Conservation (phyloP, 2,113 vertebrate genomes). For the Procapra przewalskii region DNA sequence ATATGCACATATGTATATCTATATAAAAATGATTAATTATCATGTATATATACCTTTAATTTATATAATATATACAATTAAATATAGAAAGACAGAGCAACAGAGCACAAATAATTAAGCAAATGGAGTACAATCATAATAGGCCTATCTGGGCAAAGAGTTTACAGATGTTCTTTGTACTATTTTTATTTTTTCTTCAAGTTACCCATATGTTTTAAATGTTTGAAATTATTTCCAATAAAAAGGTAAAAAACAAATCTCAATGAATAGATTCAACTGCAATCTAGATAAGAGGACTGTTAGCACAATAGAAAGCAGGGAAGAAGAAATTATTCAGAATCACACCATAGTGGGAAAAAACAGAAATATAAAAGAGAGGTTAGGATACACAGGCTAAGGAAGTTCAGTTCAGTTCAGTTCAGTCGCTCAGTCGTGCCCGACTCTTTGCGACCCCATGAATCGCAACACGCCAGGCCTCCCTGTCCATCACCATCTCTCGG, state of each 20-base stretch:
- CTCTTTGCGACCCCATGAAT: no score
- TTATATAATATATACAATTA: not conserved
- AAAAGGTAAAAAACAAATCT: not conserved
- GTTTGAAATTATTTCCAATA: not conserved
- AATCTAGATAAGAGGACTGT: not conserved
- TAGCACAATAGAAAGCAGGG: not conserved
- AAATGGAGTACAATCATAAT: not conserved
- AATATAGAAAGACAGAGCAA: not conserved
- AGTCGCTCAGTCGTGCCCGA: no score
- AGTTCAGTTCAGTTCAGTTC: no score
- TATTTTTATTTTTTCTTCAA: not conserved
- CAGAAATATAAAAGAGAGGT: not conserved
- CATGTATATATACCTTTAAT: not conserved
- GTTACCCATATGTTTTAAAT: not conserved
- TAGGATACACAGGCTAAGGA: not conserved
- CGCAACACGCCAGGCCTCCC: no score
- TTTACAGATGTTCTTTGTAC: not conserved
- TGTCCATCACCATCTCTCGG: no score
- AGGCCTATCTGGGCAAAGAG: not conserved
- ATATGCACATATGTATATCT: not conserved
- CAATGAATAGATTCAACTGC: not conserved
- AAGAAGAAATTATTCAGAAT: not conserved
- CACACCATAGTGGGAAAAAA: not conserved
- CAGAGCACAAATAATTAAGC: not conserved
- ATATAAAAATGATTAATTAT: not conserved